Evolutionary conservation across 2,113 vertebrate species (phyloP).

Genomic region (Pteropus alecto): DNA sequence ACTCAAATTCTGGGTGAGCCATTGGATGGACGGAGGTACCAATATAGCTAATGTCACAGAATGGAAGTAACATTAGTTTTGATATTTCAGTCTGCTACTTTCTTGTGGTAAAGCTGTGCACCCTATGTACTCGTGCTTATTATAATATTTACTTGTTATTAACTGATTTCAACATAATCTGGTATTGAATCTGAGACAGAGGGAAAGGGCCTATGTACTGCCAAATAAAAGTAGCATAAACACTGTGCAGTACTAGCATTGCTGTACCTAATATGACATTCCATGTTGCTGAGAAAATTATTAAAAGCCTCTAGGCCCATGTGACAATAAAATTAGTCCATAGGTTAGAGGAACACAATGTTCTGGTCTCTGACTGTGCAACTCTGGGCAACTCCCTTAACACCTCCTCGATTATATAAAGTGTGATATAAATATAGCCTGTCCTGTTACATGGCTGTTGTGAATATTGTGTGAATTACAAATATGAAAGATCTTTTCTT

Average conservation of each 20-base stretch:
- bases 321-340: not conserved
- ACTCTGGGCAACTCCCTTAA: not conserved
- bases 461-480: not conserved
- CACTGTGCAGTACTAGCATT: not conserved
- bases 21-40: not conserved
- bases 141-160: not conserved
- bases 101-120: not conserved
- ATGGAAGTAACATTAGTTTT: not conserved
- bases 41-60: not conserved
- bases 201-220: not conserved
- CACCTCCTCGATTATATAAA: not conserved
- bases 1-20: not conserved
- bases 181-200: not conserved
- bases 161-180: not conserved
- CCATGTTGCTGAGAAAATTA: not conserved
- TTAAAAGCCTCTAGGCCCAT: too few species aligned
- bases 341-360: not conserved
- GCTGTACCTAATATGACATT: not conserved
- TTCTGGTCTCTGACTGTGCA: not conserved
- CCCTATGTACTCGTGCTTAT: not conserved
- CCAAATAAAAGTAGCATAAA: not conserved
- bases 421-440: not conserved
- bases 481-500: not conserved
- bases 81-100: not conserved
- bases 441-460: not conserved